Conservation (phyloP, 2,113 vertebrate species). For the Corvus moneduloides region DNA sequence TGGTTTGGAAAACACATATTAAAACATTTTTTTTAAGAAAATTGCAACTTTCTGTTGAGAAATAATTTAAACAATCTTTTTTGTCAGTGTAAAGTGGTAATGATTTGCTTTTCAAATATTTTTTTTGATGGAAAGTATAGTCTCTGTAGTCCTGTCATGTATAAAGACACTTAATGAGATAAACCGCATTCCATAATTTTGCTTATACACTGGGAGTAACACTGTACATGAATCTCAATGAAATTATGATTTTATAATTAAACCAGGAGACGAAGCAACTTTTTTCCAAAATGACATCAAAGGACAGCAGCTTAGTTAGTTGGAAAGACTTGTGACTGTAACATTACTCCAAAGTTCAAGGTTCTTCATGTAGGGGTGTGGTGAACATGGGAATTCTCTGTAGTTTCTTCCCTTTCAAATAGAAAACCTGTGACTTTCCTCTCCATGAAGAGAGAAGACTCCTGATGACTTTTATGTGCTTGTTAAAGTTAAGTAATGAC, state of each 20-base stretch:
- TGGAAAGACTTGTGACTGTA: not conserved
- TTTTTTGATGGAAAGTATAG: not conserved
- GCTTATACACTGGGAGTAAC: not conserved
- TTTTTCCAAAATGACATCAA: not conserved
- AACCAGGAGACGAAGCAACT: not conserved
- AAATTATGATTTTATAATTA: not conserved
- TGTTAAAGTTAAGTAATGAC: not conserved
- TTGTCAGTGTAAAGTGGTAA: not conserved
- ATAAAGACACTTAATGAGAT: not conserved
- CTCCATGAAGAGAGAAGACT: not conserved
- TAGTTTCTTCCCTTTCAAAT: not conserved
- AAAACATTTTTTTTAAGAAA: not conserved
- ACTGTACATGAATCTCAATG: not conserved
- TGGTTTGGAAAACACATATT: not conserved
- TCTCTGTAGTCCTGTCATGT: not conserved
- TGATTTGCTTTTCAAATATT: not conserved
- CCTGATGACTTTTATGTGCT: not conserved
- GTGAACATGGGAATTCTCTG: not conserved
- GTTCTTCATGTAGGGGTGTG: accelerated
- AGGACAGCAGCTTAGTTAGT: not conserved
- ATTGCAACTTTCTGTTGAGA: not conserved
- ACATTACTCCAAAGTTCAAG: not conserved
- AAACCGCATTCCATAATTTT: not conserved
- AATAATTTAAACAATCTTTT: not conserved
- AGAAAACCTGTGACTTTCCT: not conserved